phyloP scores from a whole-genome alignment of 2,888 invertebrate species.

The Linnaemya tessellans region DNA sequence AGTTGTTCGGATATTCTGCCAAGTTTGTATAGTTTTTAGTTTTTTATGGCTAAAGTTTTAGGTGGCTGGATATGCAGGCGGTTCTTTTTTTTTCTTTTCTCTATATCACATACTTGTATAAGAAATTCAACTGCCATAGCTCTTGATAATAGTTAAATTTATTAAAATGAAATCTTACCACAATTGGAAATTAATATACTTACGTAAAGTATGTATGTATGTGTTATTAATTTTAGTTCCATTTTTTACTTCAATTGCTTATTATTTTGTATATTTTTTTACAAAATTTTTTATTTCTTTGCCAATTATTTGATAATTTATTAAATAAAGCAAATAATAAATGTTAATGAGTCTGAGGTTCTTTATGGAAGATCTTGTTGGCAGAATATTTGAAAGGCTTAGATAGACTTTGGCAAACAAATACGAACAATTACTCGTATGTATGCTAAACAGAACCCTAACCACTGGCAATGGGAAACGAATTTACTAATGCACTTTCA shows the following conservation, averaged over 20 bases:
- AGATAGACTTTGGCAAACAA: constrained; percentile 8
- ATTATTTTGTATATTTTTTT: neutral
- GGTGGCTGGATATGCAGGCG: neutral
- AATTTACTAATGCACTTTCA: constrained; percentile 12
- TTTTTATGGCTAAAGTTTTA: constrained; percentile 1
- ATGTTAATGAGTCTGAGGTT: constrained; percentile 46
- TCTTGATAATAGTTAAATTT: neutral
- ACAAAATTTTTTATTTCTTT: neutral
- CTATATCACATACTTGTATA: neutral
- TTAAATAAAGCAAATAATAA: constrained; percentile 48
- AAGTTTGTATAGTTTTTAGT: neutral
- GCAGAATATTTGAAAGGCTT: constrained; percentile 1
- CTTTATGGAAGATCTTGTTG: neutral
- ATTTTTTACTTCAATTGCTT: neutral
- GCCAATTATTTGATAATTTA: constrained; percentile 35
- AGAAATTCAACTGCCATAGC: neutral
- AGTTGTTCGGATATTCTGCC: too few relatives aligned
- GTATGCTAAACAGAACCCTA: constrained; percentile 5
- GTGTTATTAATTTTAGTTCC: neutral
- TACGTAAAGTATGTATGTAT: neutral
- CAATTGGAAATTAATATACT: neutral
- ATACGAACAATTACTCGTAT: constrained; percentile 25
- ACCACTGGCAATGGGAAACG: neutral
- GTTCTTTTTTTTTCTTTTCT: neutral
- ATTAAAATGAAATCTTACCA: neutral